phyloP scores from a whole-genome alignment of 2,888 invertebrate genomes.

The Pediacus dermestoides region DNA sequence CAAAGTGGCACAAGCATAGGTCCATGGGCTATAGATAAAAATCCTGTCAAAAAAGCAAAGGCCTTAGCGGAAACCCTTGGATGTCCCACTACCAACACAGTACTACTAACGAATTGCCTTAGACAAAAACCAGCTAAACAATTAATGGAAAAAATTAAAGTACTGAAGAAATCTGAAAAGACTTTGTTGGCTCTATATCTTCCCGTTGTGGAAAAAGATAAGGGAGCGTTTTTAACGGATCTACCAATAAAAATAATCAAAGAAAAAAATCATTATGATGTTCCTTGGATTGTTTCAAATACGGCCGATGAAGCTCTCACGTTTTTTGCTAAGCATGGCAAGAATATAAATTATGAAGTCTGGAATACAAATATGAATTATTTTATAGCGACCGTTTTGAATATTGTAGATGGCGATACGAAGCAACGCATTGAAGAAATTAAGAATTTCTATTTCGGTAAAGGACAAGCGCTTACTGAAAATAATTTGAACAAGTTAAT shows the following conservation, averaged over 20 bases:
- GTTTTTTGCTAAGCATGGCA: constrained; percentile 2
- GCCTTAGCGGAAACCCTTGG: constrained; percentile 33
- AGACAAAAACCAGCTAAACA: constrained; percentile 31
- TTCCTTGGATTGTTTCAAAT: constrained; percentile 44
- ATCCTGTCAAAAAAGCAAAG: constrained; percentile 29
- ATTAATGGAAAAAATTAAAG: constrained; percentile 31
- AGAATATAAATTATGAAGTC: no score
- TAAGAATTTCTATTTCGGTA: neutral
- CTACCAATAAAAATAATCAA: constrained; percentile 37
- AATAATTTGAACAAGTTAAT: constrained; percentile 5
- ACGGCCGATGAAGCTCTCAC: constrained; percentile 26
- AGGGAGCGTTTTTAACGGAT: constrained; percentile 35
- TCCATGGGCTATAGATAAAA: constrained; percentile 34
- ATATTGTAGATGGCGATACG: no score
- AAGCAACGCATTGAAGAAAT: no score
- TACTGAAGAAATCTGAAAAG: no score
- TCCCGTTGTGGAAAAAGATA: constrained; percentile 32
- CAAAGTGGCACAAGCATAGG: constrained; percentile 39
- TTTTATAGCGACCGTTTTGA: neutral
- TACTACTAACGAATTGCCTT: constrained; percentile 36
- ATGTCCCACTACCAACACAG: constrained; percentile 32
- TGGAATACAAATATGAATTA: neutral
- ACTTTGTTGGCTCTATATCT: constrained; percentile 32
- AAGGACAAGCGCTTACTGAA: constrained; percentile 15
- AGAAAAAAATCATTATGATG: constrained; percentile 34